phyloP scores from a whole-genome alignment of 2,113 vertebrate species.

The Ariopsis seemanni region DNA sequence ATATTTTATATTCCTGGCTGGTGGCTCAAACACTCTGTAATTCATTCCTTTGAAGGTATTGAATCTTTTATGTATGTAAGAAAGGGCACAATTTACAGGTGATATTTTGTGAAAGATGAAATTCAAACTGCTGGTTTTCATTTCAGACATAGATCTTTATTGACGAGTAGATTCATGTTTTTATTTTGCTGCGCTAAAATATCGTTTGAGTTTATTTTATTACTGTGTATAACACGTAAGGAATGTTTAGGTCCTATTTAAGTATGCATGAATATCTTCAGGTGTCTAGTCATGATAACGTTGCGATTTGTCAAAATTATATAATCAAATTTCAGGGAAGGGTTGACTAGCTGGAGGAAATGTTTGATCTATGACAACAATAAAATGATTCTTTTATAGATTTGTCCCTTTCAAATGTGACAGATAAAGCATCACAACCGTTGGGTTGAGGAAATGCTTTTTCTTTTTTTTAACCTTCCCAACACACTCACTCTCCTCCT shows the following conservation, averaged over 20 bases:
- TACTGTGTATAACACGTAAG: conserved; percentile 8
- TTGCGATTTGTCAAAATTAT: conserved; percentile 5
- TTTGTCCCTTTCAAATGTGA: conserved; percentile 48
- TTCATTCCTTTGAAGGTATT: conserved; percentile 32
- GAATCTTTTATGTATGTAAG: conserved; percentile 24
- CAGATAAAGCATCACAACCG: conserved; percentile 77
- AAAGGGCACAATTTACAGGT: conserved; percentile 13
- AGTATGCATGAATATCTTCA: conserved; percentile 33
- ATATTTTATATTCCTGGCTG: conserved; percentile 18
- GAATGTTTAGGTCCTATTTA: conserved; percentile 19
- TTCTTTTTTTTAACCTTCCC: conserved; percentile 45
- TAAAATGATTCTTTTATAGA: conserved; percentile 31
- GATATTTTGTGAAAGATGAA: conserved; percentile 23
- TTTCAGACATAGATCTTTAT: conserved; percentile 3
- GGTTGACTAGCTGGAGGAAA: conserved; percentile 37
- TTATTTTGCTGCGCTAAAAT: conserved; percentile 15
- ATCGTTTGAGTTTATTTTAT: conserved; percentile 5
- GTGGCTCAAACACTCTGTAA: conserved; percentile 25
- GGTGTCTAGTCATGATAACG: conserved; percentile 10
- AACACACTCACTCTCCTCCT: conserved; percentile 42
- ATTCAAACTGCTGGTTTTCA: conserved; percentile 25
- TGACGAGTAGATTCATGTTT: neutral
- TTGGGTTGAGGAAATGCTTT: conserved; percentile 77
- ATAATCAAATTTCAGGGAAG: conserved; percentile 25
- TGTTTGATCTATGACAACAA: conserved; percentile 37